phyloP scores from a whole-genome alignment of 2,113 vertebrate genomes.

The Psilopsiagon aurifrons region DNA sequence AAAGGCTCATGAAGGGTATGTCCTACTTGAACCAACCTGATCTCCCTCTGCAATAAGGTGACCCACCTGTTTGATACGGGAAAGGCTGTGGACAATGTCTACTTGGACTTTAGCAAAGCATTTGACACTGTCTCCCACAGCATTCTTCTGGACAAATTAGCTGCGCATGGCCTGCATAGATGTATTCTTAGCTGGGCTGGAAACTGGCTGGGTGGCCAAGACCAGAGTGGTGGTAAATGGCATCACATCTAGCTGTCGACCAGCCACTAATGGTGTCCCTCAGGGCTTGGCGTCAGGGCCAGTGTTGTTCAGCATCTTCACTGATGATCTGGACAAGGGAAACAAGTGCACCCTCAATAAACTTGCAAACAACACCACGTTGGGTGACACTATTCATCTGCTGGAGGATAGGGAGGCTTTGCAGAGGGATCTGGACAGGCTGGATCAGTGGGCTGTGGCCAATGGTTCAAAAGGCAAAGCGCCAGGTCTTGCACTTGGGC shows the following conservation, averaged over 20 bases:
- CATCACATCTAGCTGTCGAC: neutral
- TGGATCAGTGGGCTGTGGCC: neutral
- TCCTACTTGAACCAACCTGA: neutral
- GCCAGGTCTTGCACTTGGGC: neutral
- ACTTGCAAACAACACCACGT: neutral
- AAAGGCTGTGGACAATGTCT: neutral
- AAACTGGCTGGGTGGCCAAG: neutral
- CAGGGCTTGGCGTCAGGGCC: neutral
- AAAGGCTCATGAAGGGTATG: neutral
- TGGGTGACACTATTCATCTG: neutral
- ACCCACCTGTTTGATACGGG: neutral
- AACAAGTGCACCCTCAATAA: neutral
- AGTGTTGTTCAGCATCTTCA: neutral
- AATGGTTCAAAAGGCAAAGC: neutral
- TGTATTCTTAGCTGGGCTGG: neutral
- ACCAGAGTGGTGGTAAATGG: neutral
- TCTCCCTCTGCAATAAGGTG: neutral
- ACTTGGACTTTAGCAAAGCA: neutral
- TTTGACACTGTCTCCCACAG: neutral
- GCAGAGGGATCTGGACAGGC: neutral
- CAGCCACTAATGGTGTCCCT: neutral
- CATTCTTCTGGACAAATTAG: neutral
- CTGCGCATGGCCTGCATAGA: neutral
- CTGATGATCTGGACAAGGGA: neutral
- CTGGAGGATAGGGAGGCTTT: neutral